Evolutionary conservation across 2,797 vertebrate genomes (phyloP).

Genomic region (Setipinna tenuifilis): DNA sequence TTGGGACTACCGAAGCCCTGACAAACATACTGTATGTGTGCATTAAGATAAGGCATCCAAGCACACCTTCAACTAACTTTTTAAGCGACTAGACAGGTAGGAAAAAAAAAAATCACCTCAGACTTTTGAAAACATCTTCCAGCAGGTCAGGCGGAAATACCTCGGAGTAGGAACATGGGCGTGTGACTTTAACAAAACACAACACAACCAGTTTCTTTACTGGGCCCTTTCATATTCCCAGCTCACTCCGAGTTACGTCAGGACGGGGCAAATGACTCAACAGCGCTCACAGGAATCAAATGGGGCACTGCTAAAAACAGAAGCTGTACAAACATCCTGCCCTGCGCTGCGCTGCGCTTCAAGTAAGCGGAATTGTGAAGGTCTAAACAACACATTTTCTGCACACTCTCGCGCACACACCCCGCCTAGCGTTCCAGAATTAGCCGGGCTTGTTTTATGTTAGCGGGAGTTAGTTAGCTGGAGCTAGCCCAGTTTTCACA

Average conservation of each 20-base stretch:
- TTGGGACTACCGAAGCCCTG: not conserved
- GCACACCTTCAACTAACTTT: not conserved
- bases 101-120: not conserved
- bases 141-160: not conserved
- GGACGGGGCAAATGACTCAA: slow-evolving; percentile 25
- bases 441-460: not conserved
- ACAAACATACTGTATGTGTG: not conserved
- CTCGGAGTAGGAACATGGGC: not conserved
- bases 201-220: not conserved
- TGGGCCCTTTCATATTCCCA: not conserved
- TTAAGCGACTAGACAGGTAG: no score
- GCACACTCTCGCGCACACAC: slow-evolving; percentile 13
- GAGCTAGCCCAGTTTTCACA: not conserved
- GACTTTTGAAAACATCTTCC: not conserved
- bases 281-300: slow-evolving; percentile 35
- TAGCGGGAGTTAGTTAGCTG: not conserved
- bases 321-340: slow-evolving; percentile 44
- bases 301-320: slow-evolving; percentile 25
- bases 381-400: slow-evolving; percentile 11
- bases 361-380: slow-evolving; percentile 26
- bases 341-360: not conserved
- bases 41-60: not conserved
- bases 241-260: slow-evolving; percentile 21
- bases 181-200: not conserved
- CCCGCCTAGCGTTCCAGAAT: slow-evolving; percentile 29